Evolutionary conservation across 2,113 vertebrate genomes (phyloP).

Genomic region (Coturnix japonica): DNA sequence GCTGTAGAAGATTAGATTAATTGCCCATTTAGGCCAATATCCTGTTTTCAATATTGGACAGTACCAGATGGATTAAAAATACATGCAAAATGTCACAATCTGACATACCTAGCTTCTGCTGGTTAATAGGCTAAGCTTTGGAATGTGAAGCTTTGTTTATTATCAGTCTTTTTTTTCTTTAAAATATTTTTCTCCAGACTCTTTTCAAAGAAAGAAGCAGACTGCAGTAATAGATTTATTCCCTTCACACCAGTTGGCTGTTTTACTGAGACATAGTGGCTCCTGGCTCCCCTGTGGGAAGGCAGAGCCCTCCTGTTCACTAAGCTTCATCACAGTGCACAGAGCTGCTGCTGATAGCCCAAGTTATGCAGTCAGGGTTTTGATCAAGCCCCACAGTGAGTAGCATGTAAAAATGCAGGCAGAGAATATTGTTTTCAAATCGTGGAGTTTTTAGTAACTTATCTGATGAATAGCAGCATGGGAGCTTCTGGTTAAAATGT

Average conservation of each 20-base stretch:
- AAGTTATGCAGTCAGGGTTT: background rate
- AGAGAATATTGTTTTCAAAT: background rate
- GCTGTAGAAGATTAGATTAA: conserved; percentile 4
- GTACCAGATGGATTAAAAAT: conserved; percentile 35
- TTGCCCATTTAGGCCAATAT: conserved; percentile 5
- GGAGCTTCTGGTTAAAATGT: background rate
- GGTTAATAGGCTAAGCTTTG: conserved; percentile 4
- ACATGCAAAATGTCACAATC: background rate
- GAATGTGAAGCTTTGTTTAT: conserved; percentile 20
- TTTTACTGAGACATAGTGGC: background rate
- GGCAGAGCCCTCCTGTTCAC: background rate
- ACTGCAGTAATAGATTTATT: conserved; percentile 32
- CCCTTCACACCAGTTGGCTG: background rate
- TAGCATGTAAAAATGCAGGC: background rate
- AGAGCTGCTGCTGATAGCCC: background rate
- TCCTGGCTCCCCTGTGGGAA: background rate
- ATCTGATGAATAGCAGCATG: background rate
- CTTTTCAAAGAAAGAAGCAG: conserved; percentile 11
- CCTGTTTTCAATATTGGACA: background rate
- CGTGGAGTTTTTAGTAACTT: background rate
- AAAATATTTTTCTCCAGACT: conserved; percentile 20
- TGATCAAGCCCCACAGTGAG: background rate
- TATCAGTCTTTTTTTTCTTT: background rate
- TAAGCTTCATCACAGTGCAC: background rate
- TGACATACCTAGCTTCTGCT: background rate